phyloP scores from a whole-genome alignment of 2,113 vertebrate genomes.

The Microtus ochrogaster region DNA sequence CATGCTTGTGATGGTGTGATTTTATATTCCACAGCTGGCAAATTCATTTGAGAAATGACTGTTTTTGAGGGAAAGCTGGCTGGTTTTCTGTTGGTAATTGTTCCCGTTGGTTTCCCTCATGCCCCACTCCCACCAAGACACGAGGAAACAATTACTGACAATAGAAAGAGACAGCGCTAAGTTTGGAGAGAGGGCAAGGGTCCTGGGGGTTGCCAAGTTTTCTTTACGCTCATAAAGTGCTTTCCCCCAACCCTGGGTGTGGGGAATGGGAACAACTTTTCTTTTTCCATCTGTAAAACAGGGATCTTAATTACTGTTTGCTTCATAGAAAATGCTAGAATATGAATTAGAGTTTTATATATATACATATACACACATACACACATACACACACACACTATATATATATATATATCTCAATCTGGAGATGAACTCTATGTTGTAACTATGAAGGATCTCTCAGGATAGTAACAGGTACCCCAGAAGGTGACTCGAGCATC shows the following conservation, averaged over 20 bases:
- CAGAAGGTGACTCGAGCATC: background rate
- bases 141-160: slow-evolving; percentile 53
- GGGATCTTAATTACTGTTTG: slow-evolving; percentile 32
- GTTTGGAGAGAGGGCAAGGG: slow-evolving; percentile 41
- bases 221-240: slow-evolving; percentile 20
- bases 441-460: slow-evolving; percentile 19
- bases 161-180: slow-evolving; percentile 50
- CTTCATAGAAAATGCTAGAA: slow-evolving; percentile 55
- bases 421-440: background rate
- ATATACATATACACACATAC: too few relatives aligned
- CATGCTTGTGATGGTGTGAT: background rate
- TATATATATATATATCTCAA: background rate
- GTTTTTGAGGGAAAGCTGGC: background rate
- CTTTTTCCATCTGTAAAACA: slow-evolving; percentile 65
- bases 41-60: slow-evolving; percentile 52
- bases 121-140: background rate
- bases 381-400: too few relatives aligned
- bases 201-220: slow-evolving; percentile 53
- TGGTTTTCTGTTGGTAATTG: slow-evolving; percentile 60
- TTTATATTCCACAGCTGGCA: slow-evolving; percentile 24
- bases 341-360: too few relatives aligned
- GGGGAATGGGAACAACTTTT: slow-evolving; percentile 37
- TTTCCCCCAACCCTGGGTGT: background rate
- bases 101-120: background rate
- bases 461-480: background rate